Evolutionary conservation across 1,140 invertebrate species (phyloP), one percentile per base, ranked within the genome.

Genomic region (Drosophila neocordata): DNA sequence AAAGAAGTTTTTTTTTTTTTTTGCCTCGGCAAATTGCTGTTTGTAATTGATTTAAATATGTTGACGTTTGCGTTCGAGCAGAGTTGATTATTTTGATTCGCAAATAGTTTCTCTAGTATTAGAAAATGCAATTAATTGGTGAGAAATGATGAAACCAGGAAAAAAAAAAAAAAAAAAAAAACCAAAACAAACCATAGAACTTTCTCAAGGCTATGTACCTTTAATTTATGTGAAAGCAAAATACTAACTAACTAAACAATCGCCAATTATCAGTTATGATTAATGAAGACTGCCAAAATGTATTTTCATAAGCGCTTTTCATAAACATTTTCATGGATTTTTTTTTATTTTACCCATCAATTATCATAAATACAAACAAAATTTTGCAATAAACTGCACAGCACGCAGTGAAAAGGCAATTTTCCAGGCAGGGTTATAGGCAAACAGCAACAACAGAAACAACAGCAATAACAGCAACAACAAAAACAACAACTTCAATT

Each of bases 1-100:
- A 57, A 27, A 18, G 57, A 38, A 60, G 34, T 37, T 5, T 37
- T n/a, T n/a, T n/a, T n/a, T n/a, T 24, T 12, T 51, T 35, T 48
- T 56, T 61, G 62, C 41, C 55, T 51, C 53, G 64, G 78, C 77
- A 89, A 89, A 89, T 89, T 89, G 84, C 80, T 73, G 74, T 68
- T 89, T 81, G 85, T 89, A 89, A 89, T 89, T 89, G 84, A 89
- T 89, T 89, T 89, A 89, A 89, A 89, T 89, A 89, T 73, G 85
- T 79, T 85, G 84, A 78, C 69, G 84, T 73, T 89, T 74, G 85
- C 59, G 73, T 89, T 58, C 65, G 52, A 72, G 31, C 27, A 79
- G 79, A 79, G 79, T 82, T 83, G 76, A 83, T 83, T 78, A 83
- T 83, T 75, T 58, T 60, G 71, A 35, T 48, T 48, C 0, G 15